phyloP scores from a whole-genome alignment of 2,888 invertebrate species.

The Sympetrum striolatum region DNA sequence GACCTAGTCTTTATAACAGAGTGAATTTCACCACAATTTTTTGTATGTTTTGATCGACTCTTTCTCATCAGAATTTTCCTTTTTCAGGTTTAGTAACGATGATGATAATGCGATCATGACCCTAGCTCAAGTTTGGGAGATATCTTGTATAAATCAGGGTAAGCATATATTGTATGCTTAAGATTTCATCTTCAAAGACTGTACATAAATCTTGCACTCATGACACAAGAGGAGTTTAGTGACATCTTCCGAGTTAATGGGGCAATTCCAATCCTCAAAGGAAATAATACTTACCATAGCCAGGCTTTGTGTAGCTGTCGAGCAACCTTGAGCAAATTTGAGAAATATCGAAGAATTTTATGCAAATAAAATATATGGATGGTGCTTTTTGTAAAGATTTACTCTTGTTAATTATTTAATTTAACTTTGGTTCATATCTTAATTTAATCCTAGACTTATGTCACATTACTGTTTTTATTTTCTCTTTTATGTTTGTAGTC shows the following conservation, averaged over 20 bases:
- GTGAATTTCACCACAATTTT: too few species aligned
- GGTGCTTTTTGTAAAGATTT: constrained; percentile 43
- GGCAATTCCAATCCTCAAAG: background rate
- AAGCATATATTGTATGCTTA: background rate
- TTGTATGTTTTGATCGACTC: background rate
- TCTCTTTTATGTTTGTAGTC: constrained; percentile 11
- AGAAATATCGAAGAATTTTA: background rate
- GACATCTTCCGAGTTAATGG: background rate
- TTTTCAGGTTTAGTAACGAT: constrained; percentile 70
- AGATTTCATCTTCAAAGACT: background rate
- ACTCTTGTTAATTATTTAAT: constrained; percentile 28
- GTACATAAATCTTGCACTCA: background rate
- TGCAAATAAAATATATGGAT: background rate
- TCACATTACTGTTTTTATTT: background rate
- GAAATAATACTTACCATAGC: background rate
- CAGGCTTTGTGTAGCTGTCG: background rate
- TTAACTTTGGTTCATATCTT: background rate
- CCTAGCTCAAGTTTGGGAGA: background rate
- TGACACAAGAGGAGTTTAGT: background rate
- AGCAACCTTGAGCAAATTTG: background rate
- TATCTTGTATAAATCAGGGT: background rate
- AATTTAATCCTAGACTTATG: background rate
- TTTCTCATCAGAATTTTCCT: constrained; percentile 51
- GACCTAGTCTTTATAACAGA: too few species aligned
- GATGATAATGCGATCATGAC: constrained; percentile 61